A percentile compares a stretch with the other conserved stretches of the same genome.
These are phyloP conservation scores for Punctoribates punctum DNA, from an alignment of 2,888 invertebrate genomes.

Conservation along the genomic window DNA sequence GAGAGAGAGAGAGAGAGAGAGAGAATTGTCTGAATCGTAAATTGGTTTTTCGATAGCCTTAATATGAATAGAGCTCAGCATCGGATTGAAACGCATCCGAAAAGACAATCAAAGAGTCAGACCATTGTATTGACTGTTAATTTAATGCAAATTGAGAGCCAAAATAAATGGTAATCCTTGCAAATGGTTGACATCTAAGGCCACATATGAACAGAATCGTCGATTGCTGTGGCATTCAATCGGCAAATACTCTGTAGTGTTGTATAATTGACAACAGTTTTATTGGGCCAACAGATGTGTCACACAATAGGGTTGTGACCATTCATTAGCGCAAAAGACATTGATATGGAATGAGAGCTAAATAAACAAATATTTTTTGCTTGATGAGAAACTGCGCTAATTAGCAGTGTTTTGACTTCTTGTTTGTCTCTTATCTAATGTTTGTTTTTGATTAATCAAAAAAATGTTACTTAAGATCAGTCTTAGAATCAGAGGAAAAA, in stretches of 20 bases:
- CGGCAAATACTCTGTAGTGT: not conserved
- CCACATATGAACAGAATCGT: no score
- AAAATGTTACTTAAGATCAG: not conserved
- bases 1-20: conserved; percentile 5
- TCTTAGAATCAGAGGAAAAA: not conserved
- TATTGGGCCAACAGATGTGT: not conserved
- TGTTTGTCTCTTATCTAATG: not conserved
- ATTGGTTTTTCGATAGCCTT: not conserved
- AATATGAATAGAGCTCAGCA: no score
- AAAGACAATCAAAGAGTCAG: no score
- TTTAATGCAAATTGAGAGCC: no score
- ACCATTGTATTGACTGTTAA: no score
- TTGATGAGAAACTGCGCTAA: not conserved
- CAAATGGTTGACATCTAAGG: no score
- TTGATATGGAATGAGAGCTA: not conserved
- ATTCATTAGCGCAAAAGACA: not conserved
- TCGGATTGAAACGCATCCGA: no score
- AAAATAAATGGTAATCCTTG: no score
- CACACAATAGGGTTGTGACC: not conserved
- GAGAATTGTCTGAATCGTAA: not conserved
- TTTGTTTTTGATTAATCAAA: not conserved
- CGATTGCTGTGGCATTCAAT: not conserved
- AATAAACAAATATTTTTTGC: not conserved
- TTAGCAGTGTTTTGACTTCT: not conserved
- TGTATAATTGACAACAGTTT: conserved; percentile 2